These are phyloP conservation scores for Sinocyclocheilus maitianheensis DNA, from an alignment of 2,113 vertebrate genomes.

Conservation along the genomic window DNA sequence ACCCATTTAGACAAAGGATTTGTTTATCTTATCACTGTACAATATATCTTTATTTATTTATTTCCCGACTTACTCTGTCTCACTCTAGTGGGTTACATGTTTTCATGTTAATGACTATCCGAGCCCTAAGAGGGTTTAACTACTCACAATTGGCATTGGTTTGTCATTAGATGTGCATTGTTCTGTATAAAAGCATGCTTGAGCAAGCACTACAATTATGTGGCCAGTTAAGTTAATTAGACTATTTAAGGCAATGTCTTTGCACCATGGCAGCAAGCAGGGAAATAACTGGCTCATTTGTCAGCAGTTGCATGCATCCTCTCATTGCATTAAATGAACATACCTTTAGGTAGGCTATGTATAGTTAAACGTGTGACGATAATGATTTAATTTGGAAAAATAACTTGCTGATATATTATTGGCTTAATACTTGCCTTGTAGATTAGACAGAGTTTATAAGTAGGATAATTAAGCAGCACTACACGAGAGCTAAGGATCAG, in stretches of 20 bases:
- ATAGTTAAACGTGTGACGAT: neutral
- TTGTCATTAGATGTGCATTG: conserved; percentile 74
- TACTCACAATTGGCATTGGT: conserved; percentile 69
- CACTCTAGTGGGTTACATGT: conserved; percentile 61
- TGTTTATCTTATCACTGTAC: conserved; percentile 69
- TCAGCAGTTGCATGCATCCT: neutral
- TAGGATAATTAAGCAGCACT: neutral
- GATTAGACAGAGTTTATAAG: neutral
- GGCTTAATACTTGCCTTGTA: neutral
- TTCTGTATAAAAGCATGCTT: conserved; percentile 69
- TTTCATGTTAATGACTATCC: conserved; percentile 67
- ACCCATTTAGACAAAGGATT: conserved; percentile 66
- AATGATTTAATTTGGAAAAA: neutral
- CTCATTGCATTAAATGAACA: conserved; percentile 10
- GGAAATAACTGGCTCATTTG: conserved; percentile 12
- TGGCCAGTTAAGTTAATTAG: conserved; percentile 73
- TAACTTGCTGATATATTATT: neutral
- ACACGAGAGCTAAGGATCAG: neutral
- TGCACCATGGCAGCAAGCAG: conserved; percentile 24
- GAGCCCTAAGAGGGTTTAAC: conserved; percentile 68
- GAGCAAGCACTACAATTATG: conserved; percentile 72
- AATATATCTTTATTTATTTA: conserved; percentile 50
- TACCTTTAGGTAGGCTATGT: neutral
- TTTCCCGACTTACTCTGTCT: conserved; percentile 42
- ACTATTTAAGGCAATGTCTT: conserved; percentile 58